Base-by-base conservation (phyloP, 37 sponge, comb jelly and placozoan genomes). In the Oscarella lobularis region DNA sequence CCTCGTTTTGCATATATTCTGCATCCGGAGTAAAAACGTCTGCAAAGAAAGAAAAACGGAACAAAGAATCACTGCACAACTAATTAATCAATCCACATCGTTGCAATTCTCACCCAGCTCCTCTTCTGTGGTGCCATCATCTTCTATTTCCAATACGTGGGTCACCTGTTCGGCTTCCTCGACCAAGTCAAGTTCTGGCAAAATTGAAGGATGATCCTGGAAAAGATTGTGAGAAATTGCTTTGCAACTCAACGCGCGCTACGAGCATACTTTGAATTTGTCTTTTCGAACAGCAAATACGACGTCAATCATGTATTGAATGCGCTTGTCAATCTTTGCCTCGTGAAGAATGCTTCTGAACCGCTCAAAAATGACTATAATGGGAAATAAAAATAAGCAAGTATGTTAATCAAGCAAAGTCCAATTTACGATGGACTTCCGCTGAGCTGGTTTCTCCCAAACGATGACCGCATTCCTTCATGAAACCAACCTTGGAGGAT, bases 231-330 rank as follows among this genome's bases (percentile, higher is more conserved):
- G n/a, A n/a, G n/a, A n/a, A n/a, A n/a, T n/a, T n/a, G n/a, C n/a
- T n/a, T 48, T 20, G 20, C 60, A 48, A 9, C 14, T 27, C 60
- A 48, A 74, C 27, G 14, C 2, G 38, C 39, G 71, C 72, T 27
- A 1, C 3, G 32, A 78, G 33, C 72, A 78, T 36, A 85, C 90
- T 81, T 90, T 88, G 77, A 91, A 98, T 33, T 83, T 74, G 76
- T 94, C 99, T 74, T 98, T 98, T 39, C 95, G 72, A 3, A 98
- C 74, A 4, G 92, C 92, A 77, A 90, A 88, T 79, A 94, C 74
- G 35, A 91, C 92, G 75, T 98, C 99, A 14, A 98, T 91, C 92
- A 94, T 94, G 83, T 98, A 98, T 81, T 94, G 92, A 6, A 91
- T 85, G 38, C 99, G 80, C 3, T 66, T 78, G 38, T 83, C 82